phyloP scores from a whole-genome alignment of 2,113 vertebrate genomes.

The Paedocypris sp. region DNA sequence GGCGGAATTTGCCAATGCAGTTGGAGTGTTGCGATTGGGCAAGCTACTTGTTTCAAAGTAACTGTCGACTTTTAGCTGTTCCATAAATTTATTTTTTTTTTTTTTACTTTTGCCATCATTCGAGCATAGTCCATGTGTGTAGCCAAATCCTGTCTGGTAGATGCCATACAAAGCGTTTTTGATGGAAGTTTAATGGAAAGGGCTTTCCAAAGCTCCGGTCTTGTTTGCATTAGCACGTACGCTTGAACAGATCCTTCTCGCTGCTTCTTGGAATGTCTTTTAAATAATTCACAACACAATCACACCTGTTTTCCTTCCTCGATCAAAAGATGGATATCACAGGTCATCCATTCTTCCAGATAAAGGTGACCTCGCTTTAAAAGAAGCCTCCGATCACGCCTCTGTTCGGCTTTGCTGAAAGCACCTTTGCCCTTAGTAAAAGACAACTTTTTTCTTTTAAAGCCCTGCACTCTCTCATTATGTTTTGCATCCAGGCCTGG shows the following conservation, averaged over 20 bases:
- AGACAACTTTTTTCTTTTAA: conserved; percentile 23
- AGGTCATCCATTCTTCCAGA: conserved; percentile 74
- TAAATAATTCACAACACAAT: conserved; percentile 68
- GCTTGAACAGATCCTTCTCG: conserved; percentile 16
- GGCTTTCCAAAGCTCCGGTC: conserved; percentile 36
- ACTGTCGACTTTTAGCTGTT: not conserved
- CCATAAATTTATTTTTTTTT: not conserved
- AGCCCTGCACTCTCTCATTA: conserved; percentile 27
- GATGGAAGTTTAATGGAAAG: conserved; percentile 32
- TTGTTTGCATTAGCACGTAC: conserved; percentile 41
- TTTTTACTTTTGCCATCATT: not conserved
- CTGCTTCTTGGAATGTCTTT: conserved; percentile 60
- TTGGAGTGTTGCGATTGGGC: not conserved
- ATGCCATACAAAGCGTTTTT: conserved; percentile 38
- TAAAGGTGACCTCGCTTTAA: conserved; percentile 75
- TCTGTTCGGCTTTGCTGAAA: not conserved
- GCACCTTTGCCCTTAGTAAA: conserved; percentile 8
- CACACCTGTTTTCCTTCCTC: conserved; percentile 51
- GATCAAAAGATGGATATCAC: conserved; percentile 81
- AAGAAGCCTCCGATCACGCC: conserved; percentile 39
- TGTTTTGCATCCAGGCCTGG: conserved; percentile 47
- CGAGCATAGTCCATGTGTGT: not conserved
- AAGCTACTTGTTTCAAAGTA: not conserved
- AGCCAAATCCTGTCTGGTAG: conserved; percentile 3
- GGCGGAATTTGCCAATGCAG: conserved; percentile 5